phyloP scores from a whole-genome alignment of 2,797 vertebrate species.

The Columba guinea region DNA sequence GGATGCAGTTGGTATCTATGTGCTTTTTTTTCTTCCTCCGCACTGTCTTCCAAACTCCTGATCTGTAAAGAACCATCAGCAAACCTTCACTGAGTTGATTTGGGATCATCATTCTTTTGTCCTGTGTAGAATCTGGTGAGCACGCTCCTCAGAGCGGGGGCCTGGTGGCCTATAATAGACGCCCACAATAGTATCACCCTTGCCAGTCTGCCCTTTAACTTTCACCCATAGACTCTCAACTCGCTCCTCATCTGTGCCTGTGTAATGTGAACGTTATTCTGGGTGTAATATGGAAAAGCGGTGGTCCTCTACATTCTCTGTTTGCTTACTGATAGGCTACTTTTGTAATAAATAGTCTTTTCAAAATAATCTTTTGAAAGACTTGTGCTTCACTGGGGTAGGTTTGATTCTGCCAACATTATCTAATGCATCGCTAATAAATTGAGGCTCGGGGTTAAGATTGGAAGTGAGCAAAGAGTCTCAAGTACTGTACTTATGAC shows the following conservation, averaged over 20 bases:
- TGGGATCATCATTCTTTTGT: background rate
- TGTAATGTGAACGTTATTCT: background rate
- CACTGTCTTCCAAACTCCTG: background rate
- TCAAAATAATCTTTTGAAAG: background rate
- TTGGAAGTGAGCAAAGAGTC: background rate
- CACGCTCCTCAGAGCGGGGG: background rate
- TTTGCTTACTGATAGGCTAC: background rate
- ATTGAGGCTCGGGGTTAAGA: background rate
- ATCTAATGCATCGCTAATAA: background rate
- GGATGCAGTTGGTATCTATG: background rate
- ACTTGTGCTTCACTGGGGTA: background rate
- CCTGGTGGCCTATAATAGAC: no score
- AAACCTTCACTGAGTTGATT: background rate
- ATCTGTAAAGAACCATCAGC: background rate
- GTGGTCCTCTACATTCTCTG: background rate
- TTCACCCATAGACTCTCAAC: no score
- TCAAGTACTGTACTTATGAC: background rate
- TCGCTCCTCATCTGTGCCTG: no score
- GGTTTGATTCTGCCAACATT: background rate
- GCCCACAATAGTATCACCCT: no score
- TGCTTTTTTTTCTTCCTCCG: background rate
- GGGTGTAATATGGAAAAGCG: background rate
- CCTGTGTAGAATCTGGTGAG: background rate
- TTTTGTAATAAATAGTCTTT: background rate
- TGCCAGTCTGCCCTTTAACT: no score